Percentiles rank a stretch among this genome's conserved stretches.
Conservation (phyloP, 1,140 invertebrate genomes). For the Aphelenchoides besseyi region DNA sequence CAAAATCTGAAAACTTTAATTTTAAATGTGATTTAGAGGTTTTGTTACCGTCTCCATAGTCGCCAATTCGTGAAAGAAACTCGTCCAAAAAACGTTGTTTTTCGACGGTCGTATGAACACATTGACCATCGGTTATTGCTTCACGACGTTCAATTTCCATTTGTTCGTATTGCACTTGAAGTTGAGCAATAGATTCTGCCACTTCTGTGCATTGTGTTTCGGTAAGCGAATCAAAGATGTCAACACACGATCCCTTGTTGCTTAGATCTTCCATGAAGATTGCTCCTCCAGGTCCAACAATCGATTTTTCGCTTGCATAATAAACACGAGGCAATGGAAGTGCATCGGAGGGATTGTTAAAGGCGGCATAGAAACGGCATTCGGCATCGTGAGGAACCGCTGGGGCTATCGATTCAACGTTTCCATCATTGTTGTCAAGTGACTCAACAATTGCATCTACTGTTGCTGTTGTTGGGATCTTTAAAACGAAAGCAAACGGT, state of each 20-base stretch:
- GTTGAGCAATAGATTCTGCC: not conserved
- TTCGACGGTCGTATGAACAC: not conserved
- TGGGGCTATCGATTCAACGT: not conserved
- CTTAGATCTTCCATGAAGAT: slow-evolving; percentile 17
- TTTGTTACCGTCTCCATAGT: not conserved
- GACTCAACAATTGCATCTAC: slow-evolving; percentile 1
- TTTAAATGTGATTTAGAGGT: too few species aligned
- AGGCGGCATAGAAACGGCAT: not conserved
- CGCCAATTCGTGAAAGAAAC: slow-evolving; percentile 1
- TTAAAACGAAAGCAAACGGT: not conserved
- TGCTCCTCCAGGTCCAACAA: not conserved
- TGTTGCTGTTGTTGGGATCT: not conserved
- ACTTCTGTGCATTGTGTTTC: not conserved
- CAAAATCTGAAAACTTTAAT: slow-evolving; percentile 11
- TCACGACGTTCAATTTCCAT: not conserved
- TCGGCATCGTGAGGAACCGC: not conserved
- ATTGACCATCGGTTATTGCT: not conserved
- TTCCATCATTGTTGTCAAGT: not conserved
- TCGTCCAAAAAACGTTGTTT: slow-evolving; percentile 9
- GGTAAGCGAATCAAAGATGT: not conserved
- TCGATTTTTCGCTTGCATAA: not conserved
- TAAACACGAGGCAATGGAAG: not conserved
- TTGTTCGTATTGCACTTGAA: not conserved
- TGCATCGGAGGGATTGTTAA: not conserved
- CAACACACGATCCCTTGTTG: slow-evolving; percentile 4